phyloP scores from a whole-genome alignment of 2,888 invertebrate genomes.

The Orthosia gracilis region DNA sequence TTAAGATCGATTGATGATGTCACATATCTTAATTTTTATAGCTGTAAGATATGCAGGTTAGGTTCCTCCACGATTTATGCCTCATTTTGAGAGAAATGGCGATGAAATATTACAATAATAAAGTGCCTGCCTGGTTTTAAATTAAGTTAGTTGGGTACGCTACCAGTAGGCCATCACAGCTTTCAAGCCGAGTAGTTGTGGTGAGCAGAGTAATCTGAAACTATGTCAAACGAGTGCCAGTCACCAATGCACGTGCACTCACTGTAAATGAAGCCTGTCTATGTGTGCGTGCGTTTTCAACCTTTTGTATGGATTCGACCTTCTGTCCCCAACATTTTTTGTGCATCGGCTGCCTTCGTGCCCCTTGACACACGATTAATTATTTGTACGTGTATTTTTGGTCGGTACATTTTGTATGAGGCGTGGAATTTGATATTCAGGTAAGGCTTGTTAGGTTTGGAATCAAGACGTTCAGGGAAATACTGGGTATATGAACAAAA shows the following conservation, averaged over 20 bases:
- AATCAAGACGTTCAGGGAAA: constrained; percentile 25
- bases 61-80: too few relatives aligned
- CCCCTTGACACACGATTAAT: constrained; percentile 55
- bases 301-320: background rate
- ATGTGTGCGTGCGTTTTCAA: background rate
- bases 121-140: too few relatives aligned
- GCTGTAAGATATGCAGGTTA: too few relatives aligned
- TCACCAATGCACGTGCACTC: background rate
- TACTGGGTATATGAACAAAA: background rate
- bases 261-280: background rate
- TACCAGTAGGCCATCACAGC: too few relatives aligned
- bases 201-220: too few relatives aligned
- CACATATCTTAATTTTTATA: too few relatives aligned
- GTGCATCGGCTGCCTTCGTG: constrained; percentile 12
- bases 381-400: constrained; percentile 54
- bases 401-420: constrained; percentile 43
- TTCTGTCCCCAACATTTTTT: background rate
- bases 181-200: too few relatives aligned
- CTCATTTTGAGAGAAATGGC: too few relatives aligned
- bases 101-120: too few relatives aligned
- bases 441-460: constrained; percentile 1
- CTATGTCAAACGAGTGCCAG: background rate
- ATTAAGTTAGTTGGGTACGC: too few relatives aligned
- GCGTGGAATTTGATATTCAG: constrained; percentile 30
- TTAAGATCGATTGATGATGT: too few relatives aligned